phyloP scores from a whole-genome alignment of 2,797 vertebrate species.

The Acanthiza pusilla region DNA sequence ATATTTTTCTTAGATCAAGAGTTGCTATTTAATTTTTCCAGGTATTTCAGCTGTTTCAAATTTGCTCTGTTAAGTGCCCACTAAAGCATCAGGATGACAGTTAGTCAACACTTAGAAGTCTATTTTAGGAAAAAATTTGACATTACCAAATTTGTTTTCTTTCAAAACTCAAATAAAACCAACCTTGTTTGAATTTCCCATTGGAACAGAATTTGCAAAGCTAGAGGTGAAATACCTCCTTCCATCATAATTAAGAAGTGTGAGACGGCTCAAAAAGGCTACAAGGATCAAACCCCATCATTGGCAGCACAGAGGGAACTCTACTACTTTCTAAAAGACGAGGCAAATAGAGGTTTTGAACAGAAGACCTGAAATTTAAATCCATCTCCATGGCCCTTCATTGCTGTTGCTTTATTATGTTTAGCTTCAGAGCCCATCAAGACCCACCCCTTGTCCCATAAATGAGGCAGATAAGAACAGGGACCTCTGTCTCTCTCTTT shows the following conservation, averaged over 20 bases:
- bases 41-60: constrained; percentile 9
- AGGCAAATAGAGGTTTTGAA: not conserved
- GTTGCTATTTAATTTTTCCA: constrained; percentile 28
- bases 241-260: not conserved
- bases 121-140: not conserved
- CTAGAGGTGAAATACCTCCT: not conserved
- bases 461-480: not conserved
- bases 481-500: not conserved
- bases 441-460: not conserved
- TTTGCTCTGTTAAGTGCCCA: not conserved
- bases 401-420: not conserved
- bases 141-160: constrained; percentile 9
- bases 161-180: constrained; percentile 9
- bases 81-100: not conserved
- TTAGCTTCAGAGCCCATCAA: not conserved
- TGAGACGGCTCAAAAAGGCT: not conserved
- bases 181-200: not conserved
- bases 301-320: not conserved
- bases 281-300: not conserved
- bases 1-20: constrained; percentile 22
- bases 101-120: not conserved
- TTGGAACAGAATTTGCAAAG: not conserved
- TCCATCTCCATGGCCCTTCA: not conserved
- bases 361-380: not conserved
- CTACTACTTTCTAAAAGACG: not conserved